Conservation (phyloP, 1,140 invertebrate genomes). For the Drosophila elegans region DNA sequence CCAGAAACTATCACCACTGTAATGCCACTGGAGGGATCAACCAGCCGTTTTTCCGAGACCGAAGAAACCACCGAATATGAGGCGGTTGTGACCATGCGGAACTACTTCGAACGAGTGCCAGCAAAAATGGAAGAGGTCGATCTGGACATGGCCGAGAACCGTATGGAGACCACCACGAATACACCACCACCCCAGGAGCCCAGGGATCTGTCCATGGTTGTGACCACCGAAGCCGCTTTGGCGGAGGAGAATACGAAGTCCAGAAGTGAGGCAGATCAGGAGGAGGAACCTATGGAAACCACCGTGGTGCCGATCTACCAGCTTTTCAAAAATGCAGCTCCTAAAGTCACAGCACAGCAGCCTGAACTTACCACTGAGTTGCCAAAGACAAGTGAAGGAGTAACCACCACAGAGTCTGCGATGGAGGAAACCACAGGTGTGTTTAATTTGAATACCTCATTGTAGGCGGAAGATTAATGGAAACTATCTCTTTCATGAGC, state of each 20-base stretch:
- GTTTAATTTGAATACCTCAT: no score
- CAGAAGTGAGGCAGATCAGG: neutral
- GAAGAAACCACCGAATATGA: slow-evolving; percentile 8
- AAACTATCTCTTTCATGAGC: no score
- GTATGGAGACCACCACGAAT: slow-evolving; percentile 27
- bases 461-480: no score
- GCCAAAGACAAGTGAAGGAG: neutral
- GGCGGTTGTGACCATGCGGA: slow-evolving; percentile 1
- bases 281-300: neutral
- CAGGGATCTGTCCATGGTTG: neutral
- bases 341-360: neutral
- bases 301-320: slow-evolving; percentile 9
- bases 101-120: neutral
- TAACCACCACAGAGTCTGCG: neutral
- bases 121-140: neutral
- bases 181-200: neutral
- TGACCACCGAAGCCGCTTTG: slow-evolving; percentile 9
- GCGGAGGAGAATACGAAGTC: neutral
- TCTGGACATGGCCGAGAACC: slow-evolving; percentile 23
- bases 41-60: neutral
- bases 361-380: neutral
- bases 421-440: slow-evolving; percentile 3
- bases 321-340: neutral
- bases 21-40: neutral
- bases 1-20: neutral